Base-by-base conservation (phyloP, 2,888 invertebrate species). In the Pammene fasciana region DNA sequence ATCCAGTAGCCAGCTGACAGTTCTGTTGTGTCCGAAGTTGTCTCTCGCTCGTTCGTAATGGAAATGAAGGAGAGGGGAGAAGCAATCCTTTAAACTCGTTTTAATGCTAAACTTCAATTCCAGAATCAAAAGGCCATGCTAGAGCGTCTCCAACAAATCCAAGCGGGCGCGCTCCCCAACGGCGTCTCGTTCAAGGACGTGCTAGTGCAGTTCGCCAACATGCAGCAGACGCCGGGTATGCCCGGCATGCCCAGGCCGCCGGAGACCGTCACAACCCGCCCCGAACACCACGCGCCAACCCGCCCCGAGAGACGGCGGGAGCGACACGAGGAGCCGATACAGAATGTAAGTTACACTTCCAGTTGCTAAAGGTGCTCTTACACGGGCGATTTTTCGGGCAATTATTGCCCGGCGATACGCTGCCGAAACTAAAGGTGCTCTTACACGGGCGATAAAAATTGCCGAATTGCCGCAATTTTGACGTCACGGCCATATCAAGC, bases 201-300 rank as follows among this genome's bases (percentile, higher is more conserved):
- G 38, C 90, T 96, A 13, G 94, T 96, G 3, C 96, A 96, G 80
- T 96, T 96, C 80, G 96, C 96, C 72, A 94, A 91, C 83, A 92
- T 89, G 94, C 92, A 92, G 76, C 92, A 91, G 67, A 77, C 78
- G 71, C 74, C 87, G 0, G 86, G 85, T 2, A 80, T 90, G 6
- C 59, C 59, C 59, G 59, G 43, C 38, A 81, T 91, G 70, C 89
- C 89, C 0, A 80, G 89, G 68, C 88, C 88, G 0, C 79, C 85
- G 66, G 88, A 89, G 38, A 82, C 84, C 26, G 78, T 86, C 67
- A 80, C 83, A 13, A 83, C 79, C 54, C 76, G 88, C 34, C 86
- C 89, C 0, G 90, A 90, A 48, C 88, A 90, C 50, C 88, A 86
- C 72, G 75, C 82, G 65, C 45, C 50, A 6, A 16, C 65, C 9